Evolutionary conservation across 2,888 invertebrate genomes (phyloP).

Genomic region (Theretra japonica): DNA sequence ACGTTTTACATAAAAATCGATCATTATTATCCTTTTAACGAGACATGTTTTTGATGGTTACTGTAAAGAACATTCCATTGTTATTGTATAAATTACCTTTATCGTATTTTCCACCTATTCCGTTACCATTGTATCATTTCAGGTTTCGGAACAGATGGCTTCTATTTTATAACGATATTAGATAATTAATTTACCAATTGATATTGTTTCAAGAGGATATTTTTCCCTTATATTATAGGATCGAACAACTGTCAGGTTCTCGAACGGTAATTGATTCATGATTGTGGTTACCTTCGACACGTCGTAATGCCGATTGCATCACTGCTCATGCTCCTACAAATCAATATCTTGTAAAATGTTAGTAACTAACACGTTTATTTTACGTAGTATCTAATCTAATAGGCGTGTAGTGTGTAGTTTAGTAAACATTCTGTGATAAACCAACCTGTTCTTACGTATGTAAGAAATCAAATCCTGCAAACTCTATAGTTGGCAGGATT

Average conservation of each 20-base stretch:
- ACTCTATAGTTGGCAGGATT: not conserved
- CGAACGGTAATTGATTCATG: no score
- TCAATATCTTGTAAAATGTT: not conserved
- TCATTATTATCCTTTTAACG: slow-evolving; percentile 20
- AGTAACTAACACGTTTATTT: not conserved
- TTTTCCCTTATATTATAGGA: no score
- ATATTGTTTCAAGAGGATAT: no score
- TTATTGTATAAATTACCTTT: not conserved
- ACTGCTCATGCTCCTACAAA: not conserved
- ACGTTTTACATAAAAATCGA: slow-evolving; percentile 31
- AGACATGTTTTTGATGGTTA: not conserved
- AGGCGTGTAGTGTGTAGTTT: slow-evolving; percentile 40
- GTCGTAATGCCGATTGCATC: not conserved
- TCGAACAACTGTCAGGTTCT: no score
- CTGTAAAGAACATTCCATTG: not conserved
- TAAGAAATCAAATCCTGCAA: no score
- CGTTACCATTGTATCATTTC: not conserved
- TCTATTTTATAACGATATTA: no score
- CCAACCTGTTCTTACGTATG: not conserved
- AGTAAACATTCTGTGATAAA: not conserved
- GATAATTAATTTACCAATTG: no score
- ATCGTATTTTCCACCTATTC: not conserved
- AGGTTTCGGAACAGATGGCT: no score
- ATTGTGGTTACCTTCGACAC: not conserved
- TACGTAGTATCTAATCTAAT: slow-evolving; percentile 52